Base-by-base conservation (phyloP, 1,140 invertebrate species). In the Halictus rubicundus region DNA sequence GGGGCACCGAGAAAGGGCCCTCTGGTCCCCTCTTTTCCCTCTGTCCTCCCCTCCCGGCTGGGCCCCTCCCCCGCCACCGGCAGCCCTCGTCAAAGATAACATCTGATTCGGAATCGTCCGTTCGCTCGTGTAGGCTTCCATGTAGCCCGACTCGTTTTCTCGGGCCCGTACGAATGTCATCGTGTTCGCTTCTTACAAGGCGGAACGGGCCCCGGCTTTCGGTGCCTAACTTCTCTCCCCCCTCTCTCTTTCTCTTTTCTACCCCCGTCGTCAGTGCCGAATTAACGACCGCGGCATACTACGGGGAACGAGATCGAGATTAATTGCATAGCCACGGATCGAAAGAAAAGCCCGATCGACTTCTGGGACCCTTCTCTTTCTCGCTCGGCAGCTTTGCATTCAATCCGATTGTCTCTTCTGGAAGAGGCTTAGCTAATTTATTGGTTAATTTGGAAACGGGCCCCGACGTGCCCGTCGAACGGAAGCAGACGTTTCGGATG, bases 31-130 rank as follows among this genome's bases (percentile, higher is more conserved):
- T 68, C n/a, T 21, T 21, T 21, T 21, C 8, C 54, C 21, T 75
- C 74, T 76, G 80, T 86, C 74, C 76, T n/a, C 25, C 79, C 54
- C 54, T 57, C 54, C 54, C 19, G 49, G 14, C 49, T 5, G 16
- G 19, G 49, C 54, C 21, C 19, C 21, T 21, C 54, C 54, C 78
- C 79, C 79, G 81, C 87, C 78, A 77, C 37, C 80, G 70, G 75
- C 82, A 80, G 82, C 68, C 82, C 90, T 91, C 88, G 88, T 91
- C 90, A 91, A 87, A 91, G 91, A 92, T 92, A 92, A 90, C 90
- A 92, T 92, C 91, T 92, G 91, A 92, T 92, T 91, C 89, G 87
- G 89, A 92, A 89, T 89, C 89, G 88, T 85, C 84, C 88, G 82
- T 84, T 88, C 87, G 81, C 78, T 84, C 84, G 84, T 87, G 83